These are phyloP conservation scores for Euleptes europaea DNA, from an alignment of 2,113 vertebrate genomes.

Conservation along the genomic window DNA sequence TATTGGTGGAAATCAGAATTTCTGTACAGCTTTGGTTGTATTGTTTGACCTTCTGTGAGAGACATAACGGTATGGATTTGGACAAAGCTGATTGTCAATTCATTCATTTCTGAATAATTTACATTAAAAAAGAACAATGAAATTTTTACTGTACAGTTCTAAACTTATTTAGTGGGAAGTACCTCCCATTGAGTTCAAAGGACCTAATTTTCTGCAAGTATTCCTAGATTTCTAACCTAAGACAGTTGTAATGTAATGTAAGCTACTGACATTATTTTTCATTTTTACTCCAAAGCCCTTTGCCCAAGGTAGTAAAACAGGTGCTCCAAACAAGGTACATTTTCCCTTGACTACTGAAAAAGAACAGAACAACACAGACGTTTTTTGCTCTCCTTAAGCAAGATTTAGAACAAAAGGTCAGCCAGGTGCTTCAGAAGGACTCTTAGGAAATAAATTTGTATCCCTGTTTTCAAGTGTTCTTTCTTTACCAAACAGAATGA, in stretches of 20 bases:
- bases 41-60: not conserved
- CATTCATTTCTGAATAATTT: not conserved
- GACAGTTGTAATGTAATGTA: not conserved
- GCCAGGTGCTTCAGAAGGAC: not conserved
- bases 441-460: not conserved
- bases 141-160: not conserved
- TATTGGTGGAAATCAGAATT: too few relatives aligned
- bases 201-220: not conserved
- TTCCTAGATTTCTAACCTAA: not conserved
- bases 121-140: not conserved
- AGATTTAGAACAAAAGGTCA: not conserved
- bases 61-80: not conserved
- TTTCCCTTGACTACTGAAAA: not conserved
- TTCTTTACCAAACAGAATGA: not conserved
- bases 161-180: not conserved
- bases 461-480: not conserved
- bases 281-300: not conserved
- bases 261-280: not conserved
- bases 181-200: not conserved
- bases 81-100: not conserved
- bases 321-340: not conserved
- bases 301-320: not conserved
- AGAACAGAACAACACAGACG: not conserved
- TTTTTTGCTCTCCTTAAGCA: not conserved
- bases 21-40: not conserved